These are phyloP conservation scores for Pachycephala philippinensis DNA, from an alignment of 2,113 vertebrate genomes.

Conservation along the genomic window DNA sequence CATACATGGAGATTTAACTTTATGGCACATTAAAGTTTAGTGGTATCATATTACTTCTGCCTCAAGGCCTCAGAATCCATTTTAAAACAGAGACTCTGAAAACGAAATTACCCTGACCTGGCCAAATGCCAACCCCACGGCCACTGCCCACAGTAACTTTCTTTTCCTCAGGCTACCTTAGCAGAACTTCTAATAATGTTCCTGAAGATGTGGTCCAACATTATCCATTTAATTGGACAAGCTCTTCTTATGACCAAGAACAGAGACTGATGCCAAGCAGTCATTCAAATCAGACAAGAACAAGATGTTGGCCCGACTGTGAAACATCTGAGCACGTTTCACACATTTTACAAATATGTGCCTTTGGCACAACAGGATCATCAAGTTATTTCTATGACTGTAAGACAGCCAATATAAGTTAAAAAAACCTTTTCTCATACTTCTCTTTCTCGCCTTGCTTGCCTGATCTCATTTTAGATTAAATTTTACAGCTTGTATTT, in stretches of 20 bases:
- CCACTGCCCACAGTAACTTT: neutral
- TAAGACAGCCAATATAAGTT: neutral
- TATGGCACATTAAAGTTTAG: constrained; percentile 15
- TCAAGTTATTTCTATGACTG: neutral
- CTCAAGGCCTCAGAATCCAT: neutral
- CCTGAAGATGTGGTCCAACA: neutral
- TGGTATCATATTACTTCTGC: neutral
- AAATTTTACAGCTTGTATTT: neutral
- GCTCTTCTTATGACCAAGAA: neutral
- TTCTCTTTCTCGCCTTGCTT: neutral
- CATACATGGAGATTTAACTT: neutral
- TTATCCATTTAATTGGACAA: neutral
- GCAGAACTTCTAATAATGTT: neutral
- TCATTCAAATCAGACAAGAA: neutral
- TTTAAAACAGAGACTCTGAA: neutral
- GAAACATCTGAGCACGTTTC: neutral
- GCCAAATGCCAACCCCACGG: neutral
- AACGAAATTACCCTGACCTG: neutral
- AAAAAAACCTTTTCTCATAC: neutral
- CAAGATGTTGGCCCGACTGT: neutral
- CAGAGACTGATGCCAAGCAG: neutral
- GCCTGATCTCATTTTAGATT: neutral
- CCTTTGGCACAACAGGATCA: neutral
- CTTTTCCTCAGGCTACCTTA: neutral
- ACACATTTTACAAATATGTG: neutral